phyloP scores from a whole-genome alignment of 2,797 vertebrate species.

The Mus minutoides region DNA sequence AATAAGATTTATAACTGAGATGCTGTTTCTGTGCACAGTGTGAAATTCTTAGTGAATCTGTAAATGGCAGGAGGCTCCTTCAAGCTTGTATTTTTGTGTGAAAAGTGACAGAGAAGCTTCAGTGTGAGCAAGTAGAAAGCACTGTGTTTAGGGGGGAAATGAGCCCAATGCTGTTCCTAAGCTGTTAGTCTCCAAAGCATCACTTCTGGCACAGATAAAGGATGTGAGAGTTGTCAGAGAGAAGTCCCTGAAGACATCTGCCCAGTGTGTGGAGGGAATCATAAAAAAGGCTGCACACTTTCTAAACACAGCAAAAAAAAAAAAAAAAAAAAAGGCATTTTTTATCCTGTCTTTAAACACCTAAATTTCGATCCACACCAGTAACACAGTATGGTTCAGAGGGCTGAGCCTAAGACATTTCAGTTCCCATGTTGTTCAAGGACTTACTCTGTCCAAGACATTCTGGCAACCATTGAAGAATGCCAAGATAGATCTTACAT shows the following conservation, averaged over 20 bases:
- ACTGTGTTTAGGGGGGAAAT: constrained; percentile 57
- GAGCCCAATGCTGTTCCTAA: constrained; percentile 67
- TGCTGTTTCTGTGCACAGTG: constrained; percentile 41
- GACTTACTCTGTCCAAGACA: constrained; percentile 9
- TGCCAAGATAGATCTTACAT: not conserved
- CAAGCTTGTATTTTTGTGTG: constrained; percentile 48
- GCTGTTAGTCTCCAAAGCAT: constrained; percentile 58
- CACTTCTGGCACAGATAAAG: constrained; percentile 51
- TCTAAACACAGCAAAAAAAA: constrained; percentile 37
- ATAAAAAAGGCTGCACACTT: constrained; percentile 69
- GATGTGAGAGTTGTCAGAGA: constrained; percentile 51
- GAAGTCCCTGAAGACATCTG: constrained; percentile 66
- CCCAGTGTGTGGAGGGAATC: constrained; percentile 46
- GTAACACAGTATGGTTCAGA: constrained; percentile 50
- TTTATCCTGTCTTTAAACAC: not conserved
- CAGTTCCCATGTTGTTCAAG: not conserved
- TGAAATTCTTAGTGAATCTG: constrained; percentile 34
- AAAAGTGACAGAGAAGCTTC: constrained; percentile 65
- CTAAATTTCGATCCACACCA: not conserved
- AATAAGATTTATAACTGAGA: constrained; percentile 11
- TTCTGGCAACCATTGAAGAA: not conserved
- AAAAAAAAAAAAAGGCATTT: constrained; percentile 14
- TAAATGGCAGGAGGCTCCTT: constrained; percentile 24
- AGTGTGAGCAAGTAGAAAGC: constrained; percentile 59
- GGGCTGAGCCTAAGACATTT: constrained; percentile 40